Base-by-base conservation (phyloP, 2,797 vertebrate genomes). In the Falco cherrug region DNA sequence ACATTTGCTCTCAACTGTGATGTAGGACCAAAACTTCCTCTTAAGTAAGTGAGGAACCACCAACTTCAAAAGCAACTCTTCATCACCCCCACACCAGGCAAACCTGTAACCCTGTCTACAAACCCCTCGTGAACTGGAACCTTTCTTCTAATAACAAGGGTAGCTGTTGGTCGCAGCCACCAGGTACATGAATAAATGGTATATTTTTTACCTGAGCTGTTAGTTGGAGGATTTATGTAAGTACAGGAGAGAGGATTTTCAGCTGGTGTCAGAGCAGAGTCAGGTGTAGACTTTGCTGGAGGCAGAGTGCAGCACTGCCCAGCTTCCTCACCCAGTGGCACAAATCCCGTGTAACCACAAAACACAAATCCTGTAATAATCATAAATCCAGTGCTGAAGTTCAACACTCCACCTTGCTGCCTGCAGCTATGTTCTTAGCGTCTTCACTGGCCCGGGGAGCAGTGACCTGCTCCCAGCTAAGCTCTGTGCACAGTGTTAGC, bases 401-500 rank as follows among this genome's bases (percentile, higher is more conserved):
- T 20, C 33, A 16, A 12, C 51, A 10, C 45, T 28, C 24, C 26
- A 7, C 25, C 56, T 54, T 1, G 3, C 87, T 50, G 64, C 79
- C 50, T 25, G 51, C 37, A 33, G 65, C 87, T 18, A 21, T 16
- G 70, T 28, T 31, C 3, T 1, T 15, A 3, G 10, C 4, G 0
- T 6, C 13, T 50, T 35, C 4, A 13, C 51, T 11, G 41, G 53
- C 53, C 28, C 4, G 3, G 45, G 45, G 45, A 68, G 45, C 21
- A 6, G 21, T 12, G 19, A 33, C 51, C 60, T 5, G 43, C 26
- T 3, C 31, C 43, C 60, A 33, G 53, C 31, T 11, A 7, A 73
- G 45, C 45, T 60, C 39, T 11, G 28, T 0, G 0, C 43, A 20
- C 0, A 4, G 26, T 20, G 26, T 17, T 22, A 19, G 22, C 57